Percentiles rank a stretch among this genome's conserved stretches.
Conservation (phyloP, 2,113 vertebrate species). For the Gulo gulo region DNA sequence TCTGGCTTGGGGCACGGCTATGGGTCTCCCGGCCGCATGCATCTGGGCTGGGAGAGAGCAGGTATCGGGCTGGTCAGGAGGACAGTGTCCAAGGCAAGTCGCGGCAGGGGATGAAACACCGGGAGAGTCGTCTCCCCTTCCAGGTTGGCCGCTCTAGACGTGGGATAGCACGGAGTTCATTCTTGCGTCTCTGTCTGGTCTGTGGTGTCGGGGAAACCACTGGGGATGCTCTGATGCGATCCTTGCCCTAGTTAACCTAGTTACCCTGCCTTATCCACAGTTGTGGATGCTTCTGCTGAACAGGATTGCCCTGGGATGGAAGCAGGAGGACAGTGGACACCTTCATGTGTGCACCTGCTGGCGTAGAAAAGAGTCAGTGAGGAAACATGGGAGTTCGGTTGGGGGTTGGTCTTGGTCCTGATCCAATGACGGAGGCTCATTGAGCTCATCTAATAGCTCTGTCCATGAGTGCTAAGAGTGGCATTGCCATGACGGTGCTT, state of each 20-base stretch:
- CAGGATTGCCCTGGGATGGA: neutral
- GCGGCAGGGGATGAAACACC: fast-evolving
- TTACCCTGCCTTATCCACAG: no score
- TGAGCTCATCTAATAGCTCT: neutral
- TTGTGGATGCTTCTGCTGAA: neutral
- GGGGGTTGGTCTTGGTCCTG: neutral
- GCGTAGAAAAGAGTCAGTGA: neutral
- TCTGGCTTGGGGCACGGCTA: no score
- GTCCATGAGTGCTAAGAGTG: fast-evolving
- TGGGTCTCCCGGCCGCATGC: fast-evolving
- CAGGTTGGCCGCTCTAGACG: no score
- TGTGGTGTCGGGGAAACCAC: fast-evolving
- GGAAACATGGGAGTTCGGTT: neutral
- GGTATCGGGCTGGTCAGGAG: neutral
- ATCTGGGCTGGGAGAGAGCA: neutral
- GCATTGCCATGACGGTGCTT: neutral
- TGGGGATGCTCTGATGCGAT: no score
- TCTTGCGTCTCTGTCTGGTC: neutral
- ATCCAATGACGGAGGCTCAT: neutral
- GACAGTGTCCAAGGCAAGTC: neutral
- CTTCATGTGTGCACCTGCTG: neutral
- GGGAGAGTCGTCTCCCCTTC: fast-evolving
- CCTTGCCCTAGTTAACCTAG: neutral
- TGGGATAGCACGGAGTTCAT: fast-evolving
- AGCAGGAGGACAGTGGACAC: neutral